These are phyloP conservation scores for Acanthisitta chloris DNA, from an alignment of 2,113 vertebrate genomes.

Conservation along the genomic window DNA sequence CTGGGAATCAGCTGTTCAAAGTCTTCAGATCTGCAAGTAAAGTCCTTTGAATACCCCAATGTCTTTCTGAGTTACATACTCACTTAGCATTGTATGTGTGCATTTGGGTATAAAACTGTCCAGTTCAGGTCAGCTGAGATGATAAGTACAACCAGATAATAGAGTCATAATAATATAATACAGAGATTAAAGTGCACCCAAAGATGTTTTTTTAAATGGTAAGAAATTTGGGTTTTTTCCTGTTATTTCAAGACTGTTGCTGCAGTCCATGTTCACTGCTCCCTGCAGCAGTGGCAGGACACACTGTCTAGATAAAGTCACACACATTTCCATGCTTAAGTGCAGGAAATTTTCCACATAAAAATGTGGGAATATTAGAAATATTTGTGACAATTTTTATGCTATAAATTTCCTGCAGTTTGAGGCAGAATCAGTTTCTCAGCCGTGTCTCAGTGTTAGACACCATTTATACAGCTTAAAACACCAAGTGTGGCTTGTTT, in stretches of 20 bases:
- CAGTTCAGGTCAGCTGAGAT: neutral
- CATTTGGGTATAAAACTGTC: neutral
- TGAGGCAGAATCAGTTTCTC: neutral
- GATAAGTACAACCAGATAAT: neutral
- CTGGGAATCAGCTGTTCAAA: neutral
- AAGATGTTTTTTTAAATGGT: neutral
- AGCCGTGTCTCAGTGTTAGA: neutral
- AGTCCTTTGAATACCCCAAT: neutral
- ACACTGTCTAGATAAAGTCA: too few relatives aligned
- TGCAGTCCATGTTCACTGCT: neutral
- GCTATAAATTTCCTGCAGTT: neutral
- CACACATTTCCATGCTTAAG: neutral
- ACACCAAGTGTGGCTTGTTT: neutral
- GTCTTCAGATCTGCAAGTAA: neutral
- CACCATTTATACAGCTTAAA: neutral
- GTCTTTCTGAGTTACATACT: neutral
- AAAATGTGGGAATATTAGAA: neutral
- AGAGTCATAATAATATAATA: too few relatives aligned
- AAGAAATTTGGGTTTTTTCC: neutral
- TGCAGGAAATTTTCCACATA: neutral
- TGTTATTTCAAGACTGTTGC: neutral
- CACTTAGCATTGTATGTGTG: rapidly evolving
- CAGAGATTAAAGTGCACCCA: neutral
- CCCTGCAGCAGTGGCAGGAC: neutral
- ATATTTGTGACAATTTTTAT: neutral